phyloP scores from a whole-genome alignment of 1,140 invertebrate species.

The Leptopilina clavipes region DNA sequence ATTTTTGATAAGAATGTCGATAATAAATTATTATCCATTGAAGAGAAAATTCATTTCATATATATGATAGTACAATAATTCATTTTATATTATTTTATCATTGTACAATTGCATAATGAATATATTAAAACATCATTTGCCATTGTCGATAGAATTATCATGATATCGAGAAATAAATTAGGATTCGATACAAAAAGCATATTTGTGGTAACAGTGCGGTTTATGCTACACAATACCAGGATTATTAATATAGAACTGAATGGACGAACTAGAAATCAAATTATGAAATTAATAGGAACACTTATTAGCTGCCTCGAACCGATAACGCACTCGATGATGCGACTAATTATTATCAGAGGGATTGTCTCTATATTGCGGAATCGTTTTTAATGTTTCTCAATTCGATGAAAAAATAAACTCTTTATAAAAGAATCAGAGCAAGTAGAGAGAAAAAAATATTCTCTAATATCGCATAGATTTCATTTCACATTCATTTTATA shows the following conservation, averaged over 20 bases:
- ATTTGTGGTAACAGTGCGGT: neutral
- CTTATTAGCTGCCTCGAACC: slow-evolving; percentile 31
- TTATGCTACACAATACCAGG: neutral
- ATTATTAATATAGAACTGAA: neutral
- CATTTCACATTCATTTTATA: neutral
- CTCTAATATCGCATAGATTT: neutral
- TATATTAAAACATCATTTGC: neutral
- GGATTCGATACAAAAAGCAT: neutral
- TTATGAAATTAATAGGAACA: slow-evolving; percentile 34
- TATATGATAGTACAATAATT: no score
- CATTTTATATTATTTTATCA: no score
- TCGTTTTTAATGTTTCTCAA: neutral
- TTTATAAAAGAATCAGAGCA: no score
- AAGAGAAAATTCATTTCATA: no score
- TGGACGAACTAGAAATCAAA: slow-evolving; percentile 3
- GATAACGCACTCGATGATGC: slow-evolving; percentile 30
- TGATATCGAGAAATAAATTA: neutral
- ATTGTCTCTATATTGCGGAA: neutral
- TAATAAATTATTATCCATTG: no score
- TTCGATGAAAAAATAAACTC: neutral
- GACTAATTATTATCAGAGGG: slow-evolving; percentile 2
- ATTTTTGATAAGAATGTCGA: no score
- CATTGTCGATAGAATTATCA: neutral
- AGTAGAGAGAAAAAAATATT: neutral
- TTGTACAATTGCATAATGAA: neutral